A percentile compares a stretch with the other conserved stretches of the same genome.
phyloP scores from a whole-genome alignment of 2,888 invertebrate genomes.

The Drosophila borborema region DNA sequence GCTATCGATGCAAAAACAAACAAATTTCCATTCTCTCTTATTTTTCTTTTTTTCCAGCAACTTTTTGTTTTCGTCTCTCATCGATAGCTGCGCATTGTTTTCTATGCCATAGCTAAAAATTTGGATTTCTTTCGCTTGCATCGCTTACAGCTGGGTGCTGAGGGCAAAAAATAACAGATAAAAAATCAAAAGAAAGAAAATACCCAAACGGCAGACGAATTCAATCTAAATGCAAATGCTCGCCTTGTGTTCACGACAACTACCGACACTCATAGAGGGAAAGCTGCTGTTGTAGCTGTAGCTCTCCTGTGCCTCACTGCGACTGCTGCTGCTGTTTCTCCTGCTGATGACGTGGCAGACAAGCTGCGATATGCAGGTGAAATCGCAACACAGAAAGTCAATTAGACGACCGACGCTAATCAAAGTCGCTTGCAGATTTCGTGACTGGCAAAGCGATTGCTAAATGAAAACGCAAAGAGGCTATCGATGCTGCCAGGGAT shows the following conservation, averaged over 20 bases:
- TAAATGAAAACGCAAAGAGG: slow-evolving; percentile 28
- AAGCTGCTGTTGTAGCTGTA: neutral
- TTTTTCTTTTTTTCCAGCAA: slow-evolving; percentile 7
- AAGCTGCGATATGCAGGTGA: slow-evolving; percentile 54
- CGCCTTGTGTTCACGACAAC: slow-evolving; percentile 54
- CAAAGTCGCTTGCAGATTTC: slow-evolving; percentile 52
- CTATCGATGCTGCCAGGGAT: neutral
- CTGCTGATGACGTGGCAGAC: too few relatives aligned
- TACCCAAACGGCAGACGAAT: slow-evolving; percentile 63
- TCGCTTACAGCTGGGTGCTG: slow-evolving; percentile 42
- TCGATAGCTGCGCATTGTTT: slow-evolving; percentile 48
- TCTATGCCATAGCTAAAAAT: slow-evolving; percentile 42
- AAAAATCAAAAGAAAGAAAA: slow-evolving; percentile 21
- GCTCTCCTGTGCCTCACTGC: too few relatives aligned
- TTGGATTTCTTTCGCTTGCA: slow-evolving; percentile 75
- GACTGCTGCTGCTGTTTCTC: too few relatives aligned
- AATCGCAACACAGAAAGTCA: slow-evolving; percentile 79
- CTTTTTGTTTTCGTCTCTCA: slow-evolving; percentile 11
- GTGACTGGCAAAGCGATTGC: slow-evolving; percentile 16
- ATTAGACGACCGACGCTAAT: slow-evolving; percentile 72
- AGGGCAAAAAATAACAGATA: slow-evolving; percentile 6
- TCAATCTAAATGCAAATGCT: slow-evolving; percentile 79
- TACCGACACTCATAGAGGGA: slow-evolving; percentile 10
- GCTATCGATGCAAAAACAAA: slow-evolving; percentile 43
- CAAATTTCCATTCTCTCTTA: slow-evolving; percentile 14